Evolutionary conservation across 2,113 vertebrate genomes (phyloP), one percentile per base, ranked within the genome.

Genomic region (Romanogobio albipinnatus): DNA sequence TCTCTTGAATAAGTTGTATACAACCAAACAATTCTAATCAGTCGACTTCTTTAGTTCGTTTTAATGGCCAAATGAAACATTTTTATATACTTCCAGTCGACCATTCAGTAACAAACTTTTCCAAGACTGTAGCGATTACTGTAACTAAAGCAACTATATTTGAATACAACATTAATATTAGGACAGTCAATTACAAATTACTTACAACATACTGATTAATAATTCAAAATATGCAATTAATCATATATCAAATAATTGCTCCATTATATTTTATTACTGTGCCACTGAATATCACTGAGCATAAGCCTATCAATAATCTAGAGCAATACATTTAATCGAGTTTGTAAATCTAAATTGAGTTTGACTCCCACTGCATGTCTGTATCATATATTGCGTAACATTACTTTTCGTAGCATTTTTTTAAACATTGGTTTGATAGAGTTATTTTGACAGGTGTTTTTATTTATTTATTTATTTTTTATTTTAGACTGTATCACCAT

Each of bases 341-440:
- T 47, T 73, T 47, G 70, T 73, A 5, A n/a, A 73, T 73, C 70
- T 26, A 49, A 74, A 74, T 49, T 49, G 43, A 74, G n/a, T 47
- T 24, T 24, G 43, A 73, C 43, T 47, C 43, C 43, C 19, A 43
- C 22, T 17, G 9, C 75, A 36, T 36, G 75, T 56, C 24, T 53
- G 33, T 14, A 61, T 43, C 29, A 45, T 14, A 24, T 73, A 24
- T 47, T 73, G 13, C 2, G 9, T 9, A 73, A 73, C 11, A 24
- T 47, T 15, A 10, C 43, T 74, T 74, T 24, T 68, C 64, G 3
- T 68, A 19, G 17, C 14, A 68, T 68, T 15, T 36, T 29, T 62
- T 13, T n/a, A 73, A 73, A 47, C 70, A 24, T 71, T 22, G 36
- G 19, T 5, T 71, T n/a, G 36, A 45, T 5, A 68, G 33, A 61